Conservation (phyloP, 2,797 vertebrate species). For the Ctenochaetus hawaiiensis region DNA sequence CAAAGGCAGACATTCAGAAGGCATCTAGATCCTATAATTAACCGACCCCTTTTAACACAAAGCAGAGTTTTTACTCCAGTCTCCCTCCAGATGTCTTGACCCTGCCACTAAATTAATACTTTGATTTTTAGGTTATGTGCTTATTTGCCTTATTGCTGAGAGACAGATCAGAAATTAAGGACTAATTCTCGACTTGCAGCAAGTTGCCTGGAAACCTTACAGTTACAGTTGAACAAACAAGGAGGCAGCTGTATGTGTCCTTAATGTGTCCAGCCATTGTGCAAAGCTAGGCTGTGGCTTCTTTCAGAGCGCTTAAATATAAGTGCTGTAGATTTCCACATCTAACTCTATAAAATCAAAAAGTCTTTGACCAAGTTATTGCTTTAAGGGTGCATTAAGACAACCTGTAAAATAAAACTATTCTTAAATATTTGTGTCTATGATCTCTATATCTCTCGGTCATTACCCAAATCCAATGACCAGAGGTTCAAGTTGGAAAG, state of each 20-base stretch:
- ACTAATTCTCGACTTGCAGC: too few relatives aligned
- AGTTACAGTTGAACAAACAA: neutral
- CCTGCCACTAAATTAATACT: neutral
- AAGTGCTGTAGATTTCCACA: neutral
- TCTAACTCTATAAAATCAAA: neutral
- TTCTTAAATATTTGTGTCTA: neutral
- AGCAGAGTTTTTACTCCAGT: neutral
- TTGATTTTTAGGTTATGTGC: neutral
- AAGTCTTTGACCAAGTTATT: neutral
- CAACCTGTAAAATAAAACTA: neutral
- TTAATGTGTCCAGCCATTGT: neutral
- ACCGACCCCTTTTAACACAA: neutral
- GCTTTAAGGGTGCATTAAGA: neutral
- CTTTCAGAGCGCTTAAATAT: neutral
- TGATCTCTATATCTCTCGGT: neutral
- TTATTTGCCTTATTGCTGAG: neutral
- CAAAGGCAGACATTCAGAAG: neutral
- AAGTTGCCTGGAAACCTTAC: neutral
- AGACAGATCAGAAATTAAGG: neutral
- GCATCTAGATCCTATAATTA: neutral
- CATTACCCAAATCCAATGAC: neutral
- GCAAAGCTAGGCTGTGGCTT: neutral
- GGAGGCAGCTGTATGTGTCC: neutral
- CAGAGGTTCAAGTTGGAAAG: neutral
- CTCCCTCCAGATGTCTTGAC: neutral